These are phyloP conservation scores for Myripristis jacobus DNA, from an alignment of 2,797 vertebrate genomes.

Conservation along the genomic window DNA sequence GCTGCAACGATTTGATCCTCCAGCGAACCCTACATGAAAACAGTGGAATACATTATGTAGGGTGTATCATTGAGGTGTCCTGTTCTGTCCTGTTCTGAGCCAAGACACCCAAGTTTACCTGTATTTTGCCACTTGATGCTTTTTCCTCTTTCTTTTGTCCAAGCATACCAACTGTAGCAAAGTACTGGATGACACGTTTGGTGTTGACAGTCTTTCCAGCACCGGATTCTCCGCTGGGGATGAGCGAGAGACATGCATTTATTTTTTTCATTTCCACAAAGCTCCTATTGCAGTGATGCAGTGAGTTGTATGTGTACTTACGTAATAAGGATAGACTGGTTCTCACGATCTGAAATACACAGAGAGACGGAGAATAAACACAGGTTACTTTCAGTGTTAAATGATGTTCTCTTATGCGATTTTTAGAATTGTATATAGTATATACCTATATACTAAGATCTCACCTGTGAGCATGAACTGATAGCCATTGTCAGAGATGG, in stretches of 20 bases:
- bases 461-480: slow-evolving; percentile 41
- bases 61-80: neutral
- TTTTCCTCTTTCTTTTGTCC: slow-evolving; percentile 33
- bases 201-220: slow-evolving; percentile 79
- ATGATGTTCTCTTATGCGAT: no score
- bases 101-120: slow-evolving; percentile 49
- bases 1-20: no score
- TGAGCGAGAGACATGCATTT: no score
- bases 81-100: slow-evolving; percentile 32
- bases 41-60: neutral
- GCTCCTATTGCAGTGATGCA: no score
- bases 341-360: slow-evolving; percentile 84
- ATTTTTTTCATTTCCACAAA: no score
- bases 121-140: slow-evolving; percentile 41
- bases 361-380: slow-evolving; percentile 47
- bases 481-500: slow-evolving; percentile 60
- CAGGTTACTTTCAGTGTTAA: no score
- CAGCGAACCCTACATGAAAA: no score
- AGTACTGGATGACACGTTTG: slow-evolving; percentile 80
- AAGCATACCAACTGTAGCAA: slow-evolving; percentile 70
- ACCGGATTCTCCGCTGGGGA: slow-evolving; percentile 72
- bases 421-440: no score
- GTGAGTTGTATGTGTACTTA: slow-evolving; percentile 73
- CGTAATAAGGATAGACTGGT: slow-evolving; percentile 89
- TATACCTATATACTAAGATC: no score